A percentile compares a stretch with the other conserved stretches of the same genome.
Conservation (phyloP, 2,888 invertebrate genomes). For the Diarsia mendica region DNA sequence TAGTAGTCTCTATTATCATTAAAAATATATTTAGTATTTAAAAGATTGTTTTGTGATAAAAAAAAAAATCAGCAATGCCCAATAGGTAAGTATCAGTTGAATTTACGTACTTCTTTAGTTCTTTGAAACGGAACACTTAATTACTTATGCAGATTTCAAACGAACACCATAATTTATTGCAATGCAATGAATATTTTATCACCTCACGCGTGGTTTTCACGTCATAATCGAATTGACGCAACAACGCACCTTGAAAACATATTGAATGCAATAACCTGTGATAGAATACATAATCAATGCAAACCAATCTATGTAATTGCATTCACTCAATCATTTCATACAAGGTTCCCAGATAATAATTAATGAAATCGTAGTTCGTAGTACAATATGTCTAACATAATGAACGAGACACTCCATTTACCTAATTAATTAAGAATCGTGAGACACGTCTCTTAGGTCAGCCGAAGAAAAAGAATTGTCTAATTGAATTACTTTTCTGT, state of each 20-base stretch:
- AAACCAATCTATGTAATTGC: background rate
- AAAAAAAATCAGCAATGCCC: background rate
- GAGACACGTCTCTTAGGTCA: constrained; percentile 39
- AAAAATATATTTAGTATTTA: background rate
- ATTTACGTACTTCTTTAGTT: background rate
- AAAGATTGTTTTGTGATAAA: background rate
- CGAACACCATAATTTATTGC: constrained; percentile 26
- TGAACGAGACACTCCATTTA: constrained; percentile 35
- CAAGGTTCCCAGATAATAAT: constrained; percentile 18
- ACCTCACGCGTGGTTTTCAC: constrained; percentile 16
- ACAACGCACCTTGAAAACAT: constrained; percentile 50
- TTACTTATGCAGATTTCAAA: constrained; percentile 8
- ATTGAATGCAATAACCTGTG: constrained; percentile 45
- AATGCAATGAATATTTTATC: constrained; percentile 47
- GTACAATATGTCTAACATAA: constrained; percentile 24
- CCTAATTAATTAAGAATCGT: constrained; percentile 35
- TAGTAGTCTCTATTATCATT: background rate
- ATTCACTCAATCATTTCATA: constrained; percentile 29
- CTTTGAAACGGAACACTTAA: constrained; percentile 4
- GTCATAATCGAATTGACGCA: constrained; percentile 52
- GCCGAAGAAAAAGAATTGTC: constrained; percentile 27
- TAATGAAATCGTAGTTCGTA: constrained; percentile 18
- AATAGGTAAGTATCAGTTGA: background rate
- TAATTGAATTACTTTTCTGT: constrained; percentile 42
- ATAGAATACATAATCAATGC: constrained; percentile 26